Base-by-base conservation (phyloP, 1,140 invertebrate species). In the Dinothrombium tinctorium region DNA sequence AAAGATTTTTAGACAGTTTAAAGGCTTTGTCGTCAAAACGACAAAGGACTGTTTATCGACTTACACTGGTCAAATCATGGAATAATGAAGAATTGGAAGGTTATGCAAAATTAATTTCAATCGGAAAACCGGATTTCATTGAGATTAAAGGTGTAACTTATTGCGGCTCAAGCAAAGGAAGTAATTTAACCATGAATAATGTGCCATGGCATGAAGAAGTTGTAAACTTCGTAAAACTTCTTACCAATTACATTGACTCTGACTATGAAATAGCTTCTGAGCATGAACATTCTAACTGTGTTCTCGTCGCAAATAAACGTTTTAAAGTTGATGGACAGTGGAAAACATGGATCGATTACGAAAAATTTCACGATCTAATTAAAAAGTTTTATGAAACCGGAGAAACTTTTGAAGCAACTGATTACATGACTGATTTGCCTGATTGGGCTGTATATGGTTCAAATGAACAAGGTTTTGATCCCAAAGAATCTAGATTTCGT, bases 141-240 rank as follows among this genome's bases (percentile, higher is more conserved):
- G 70, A 72, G 59, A 62, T 72, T 17, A 72, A 72, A 56, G 69
- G 69, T 33, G 69, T 72, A 0, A 72, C 69, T 4, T 72, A 64
- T 51, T 72, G 69, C 56, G 69, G 69, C 8, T 65, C 65, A 24
- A 66, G 66, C 1, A 63, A 64, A 2, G 59, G 55, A 12, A 62
- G 50, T 44, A 57, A 49, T 15, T 49, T 72, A 37, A 72, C 69
- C 3, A 72, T 72, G 69, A 59, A 67, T 43, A 72, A 72, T 57
- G 66, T 72, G 1, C 69, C 69, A 3, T 72, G 69, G 68, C 69
- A 72, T 52, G 59, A 67, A 48, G 69, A 72, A 53, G 69, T 72
- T 0, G 54, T 69, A 3, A 50, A 51, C 1, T 72, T 72, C 57
- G 62, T 60, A 5, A 53, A 64, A 41, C 49, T 72, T 20, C 56